phyloP scores from a whole-genome alignment of 2,888 invertebrate genomes.

The Calameuta filiformis region DNA sequence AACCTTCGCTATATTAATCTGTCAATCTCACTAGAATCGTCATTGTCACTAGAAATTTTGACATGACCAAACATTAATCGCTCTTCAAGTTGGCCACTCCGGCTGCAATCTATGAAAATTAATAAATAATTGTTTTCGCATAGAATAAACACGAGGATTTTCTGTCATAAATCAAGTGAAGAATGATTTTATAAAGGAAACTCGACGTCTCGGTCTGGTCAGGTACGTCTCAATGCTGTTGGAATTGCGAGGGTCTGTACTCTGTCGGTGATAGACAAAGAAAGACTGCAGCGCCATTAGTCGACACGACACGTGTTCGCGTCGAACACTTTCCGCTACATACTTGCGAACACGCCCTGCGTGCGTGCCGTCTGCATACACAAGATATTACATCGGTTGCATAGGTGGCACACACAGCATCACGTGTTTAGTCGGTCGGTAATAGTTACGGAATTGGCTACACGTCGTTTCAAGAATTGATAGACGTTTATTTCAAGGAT shows the following conservation, averaged over 20 bases:
- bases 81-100: too few relatives aligned
- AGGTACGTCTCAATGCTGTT: neutral
- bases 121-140: too few relatives aligned
- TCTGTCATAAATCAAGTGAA: too few relatives aligned
- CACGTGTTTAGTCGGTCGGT: neutral
- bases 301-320: slow-evolving; percentile 46
- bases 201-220: neutral
- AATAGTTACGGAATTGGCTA: neutral
- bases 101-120: too few relatives aligned
- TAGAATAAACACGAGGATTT: too few relatives aligned
- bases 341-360: slow-evolving; percentile 50
- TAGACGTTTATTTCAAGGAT: neutral
- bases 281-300: neutral
- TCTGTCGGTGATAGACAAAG: neutral
- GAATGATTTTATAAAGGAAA: too few relatives aligned
- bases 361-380: slow-evolving; percentile 56
- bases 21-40: too few relatives aligned
- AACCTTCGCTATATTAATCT: too few relatives aligned
- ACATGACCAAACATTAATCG: too few relatives aligned
- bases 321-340: slow-evolving; percentile 44
- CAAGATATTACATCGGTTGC: slow-evolving; percentile 24
- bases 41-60: too few relatives aligned
- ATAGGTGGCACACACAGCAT: neutral
- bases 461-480: neutral
- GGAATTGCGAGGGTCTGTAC: neutral